phyloP scores from a whole-genome alignment of 2,113 vertebrate genomes.

The Brienomyrus brachyistius region DNA sequence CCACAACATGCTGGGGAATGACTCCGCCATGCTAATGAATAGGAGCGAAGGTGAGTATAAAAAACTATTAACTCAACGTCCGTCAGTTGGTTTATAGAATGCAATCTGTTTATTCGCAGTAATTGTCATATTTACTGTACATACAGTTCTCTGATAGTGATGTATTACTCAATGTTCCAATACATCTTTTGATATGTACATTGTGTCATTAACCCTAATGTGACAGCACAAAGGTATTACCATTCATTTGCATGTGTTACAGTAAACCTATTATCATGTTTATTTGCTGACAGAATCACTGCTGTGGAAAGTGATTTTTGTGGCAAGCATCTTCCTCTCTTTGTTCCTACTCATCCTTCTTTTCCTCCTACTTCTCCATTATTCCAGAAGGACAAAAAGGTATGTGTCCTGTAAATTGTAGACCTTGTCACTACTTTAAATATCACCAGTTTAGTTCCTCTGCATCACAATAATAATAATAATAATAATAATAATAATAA shows the following conservation, averaged over 20 bases:
- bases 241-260: neutral
- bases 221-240: neutral
- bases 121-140: neutral
- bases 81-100: neutral
- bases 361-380: conserved; percentile 37
- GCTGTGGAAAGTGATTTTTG: conserved; percentile 43
- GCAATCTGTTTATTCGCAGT: neutral
- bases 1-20: conserved; percentile 54
- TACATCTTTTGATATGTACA: neutral
- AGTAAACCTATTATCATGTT: neutral
- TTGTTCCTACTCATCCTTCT: conserved; percentile 27
- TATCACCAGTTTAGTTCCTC: neutral
- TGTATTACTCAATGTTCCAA: neutral
- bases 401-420: conserved; percentile 25
- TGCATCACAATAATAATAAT: neutral
- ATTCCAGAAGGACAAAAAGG: conserved; percentile 39
- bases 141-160: neutral
- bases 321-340: conserved; percentile 28
- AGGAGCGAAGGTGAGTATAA: conserved; percentile 34
- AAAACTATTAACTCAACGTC: neutral
- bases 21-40: conserved; percentile 48
- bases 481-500: too few relatives aligned
- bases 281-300: conserved; percentile 20
- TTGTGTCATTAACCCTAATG: neutral
- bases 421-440: neutral